phyloP scores from a whole-genome alignment of 2,113 vertebrate genomes.

The Varanus komodoensis region DNA sequence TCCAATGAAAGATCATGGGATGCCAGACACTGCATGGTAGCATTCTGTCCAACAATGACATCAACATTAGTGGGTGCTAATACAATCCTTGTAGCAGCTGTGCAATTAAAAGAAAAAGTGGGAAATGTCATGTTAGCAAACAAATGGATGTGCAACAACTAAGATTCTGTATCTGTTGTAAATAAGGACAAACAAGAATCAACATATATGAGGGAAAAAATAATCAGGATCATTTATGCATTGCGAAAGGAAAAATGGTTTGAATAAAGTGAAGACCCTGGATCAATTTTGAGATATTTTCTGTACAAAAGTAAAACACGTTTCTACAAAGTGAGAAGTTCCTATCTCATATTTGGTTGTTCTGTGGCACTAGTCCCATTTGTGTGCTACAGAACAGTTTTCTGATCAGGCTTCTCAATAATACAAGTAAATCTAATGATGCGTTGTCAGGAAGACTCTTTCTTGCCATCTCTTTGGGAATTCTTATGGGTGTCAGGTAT shows the following conservation, averaged over 20 bases:
- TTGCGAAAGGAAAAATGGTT: slow-evolving; percentile 46
- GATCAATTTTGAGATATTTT: background rate
- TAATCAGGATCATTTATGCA: slow-evolving; percentile 19
- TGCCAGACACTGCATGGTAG: slow-evolving; percentile 91
- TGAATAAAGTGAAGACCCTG: background rate
- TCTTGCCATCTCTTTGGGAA: too few relatives aligned
- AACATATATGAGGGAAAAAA: slow-evolving; percentile 24
- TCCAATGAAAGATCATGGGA: slow-evolving; percentile 89
- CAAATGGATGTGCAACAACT: slow-evolving; percentile 34
- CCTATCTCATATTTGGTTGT: background rate
- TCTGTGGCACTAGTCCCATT: background rate
- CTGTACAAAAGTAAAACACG: background rate
- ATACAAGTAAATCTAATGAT: background rate
- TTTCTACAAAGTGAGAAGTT: background rate
- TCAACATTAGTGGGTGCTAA: slow-evolving; percentile 90
- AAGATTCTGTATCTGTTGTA: slow-evolving; percentile 3
- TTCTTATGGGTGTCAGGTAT: too few relatives aligned
- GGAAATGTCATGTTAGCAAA: slow-evolving; percentile 47
- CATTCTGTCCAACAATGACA: slow-evolving; percentile 89
- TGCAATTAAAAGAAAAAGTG: slow-evolving; percentile 51
- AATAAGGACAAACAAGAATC: too few relatives aligned
- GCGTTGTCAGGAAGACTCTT: too few relatives aligned
- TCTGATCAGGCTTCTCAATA: background rate
- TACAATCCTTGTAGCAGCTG: slow-evolving; percentile 95
- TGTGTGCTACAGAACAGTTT: background rate